These are phyloP conservation scores for Lytechinus variegatus DNA, from an alignment of 35 echinoderm and acorn worm species.

Conservation along the genomic window DNA sequence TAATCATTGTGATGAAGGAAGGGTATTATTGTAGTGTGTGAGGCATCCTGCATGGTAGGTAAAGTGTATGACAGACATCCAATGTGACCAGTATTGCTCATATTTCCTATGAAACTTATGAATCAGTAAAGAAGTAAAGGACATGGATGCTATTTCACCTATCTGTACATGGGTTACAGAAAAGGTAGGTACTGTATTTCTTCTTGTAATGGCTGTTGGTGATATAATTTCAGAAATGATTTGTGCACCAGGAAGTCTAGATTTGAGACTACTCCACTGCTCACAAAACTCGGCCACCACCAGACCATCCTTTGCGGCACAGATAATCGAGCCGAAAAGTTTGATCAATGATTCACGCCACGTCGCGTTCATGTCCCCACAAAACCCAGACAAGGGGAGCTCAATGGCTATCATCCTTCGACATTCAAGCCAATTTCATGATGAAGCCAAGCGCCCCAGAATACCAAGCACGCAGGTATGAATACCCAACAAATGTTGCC, in stretches of 20 bases:
- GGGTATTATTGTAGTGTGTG: too few species aligned
- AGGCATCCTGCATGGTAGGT: too few species aligned
- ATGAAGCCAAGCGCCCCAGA: not conserved
- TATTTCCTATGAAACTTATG: too few species aligned
- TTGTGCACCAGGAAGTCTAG: not conserved
- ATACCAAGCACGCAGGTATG: not conserved
- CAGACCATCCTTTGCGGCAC: not conserved
- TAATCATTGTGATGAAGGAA: too few species aligned
- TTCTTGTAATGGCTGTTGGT: not conserved
- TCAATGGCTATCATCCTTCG: not conserved
- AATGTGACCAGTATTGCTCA: too few species aligned
- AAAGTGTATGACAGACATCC: too few species aligned
- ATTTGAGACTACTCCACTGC: not conserved
- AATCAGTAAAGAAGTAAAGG: too few species aligned
- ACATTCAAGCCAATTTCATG: not conserved
- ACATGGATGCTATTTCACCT: too few species aligned
- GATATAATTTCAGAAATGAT: not conserved
- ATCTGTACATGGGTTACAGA: too few species aligned
- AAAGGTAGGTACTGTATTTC: not conserved
- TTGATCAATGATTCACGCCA: slow-evolving; percentile 2
- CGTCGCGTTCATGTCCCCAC: not conserved
- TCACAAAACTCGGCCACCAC: not conserved
- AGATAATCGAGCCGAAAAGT: not conserved
- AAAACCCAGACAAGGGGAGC: not conserved
- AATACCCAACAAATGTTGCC: not conserved